Evolutionary conservation across 1,140 invertebrate genomes (phyloP).

Genomic region (Habropoda laboriosa): DNA sequence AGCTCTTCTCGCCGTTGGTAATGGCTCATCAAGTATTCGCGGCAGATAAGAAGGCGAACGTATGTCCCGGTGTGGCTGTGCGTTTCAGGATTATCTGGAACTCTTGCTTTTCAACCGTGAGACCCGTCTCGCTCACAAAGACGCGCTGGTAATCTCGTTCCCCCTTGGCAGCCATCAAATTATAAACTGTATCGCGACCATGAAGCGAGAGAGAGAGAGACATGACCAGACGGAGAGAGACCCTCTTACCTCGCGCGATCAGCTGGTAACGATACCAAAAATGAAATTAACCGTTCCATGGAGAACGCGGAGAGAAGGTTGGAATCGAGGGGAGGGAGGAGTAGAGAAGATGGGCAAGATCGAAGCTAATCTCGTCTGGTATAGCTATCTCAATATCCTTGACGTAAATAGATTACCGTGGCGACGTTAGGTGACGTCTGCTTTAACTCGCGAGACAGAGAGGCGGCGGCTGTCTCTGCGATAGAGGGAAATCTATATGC

Average conservation of each 20-base stretch:
- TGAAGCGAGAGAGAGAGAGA: not conserved
- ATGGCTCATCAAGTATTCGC: constrained; percentile 34
- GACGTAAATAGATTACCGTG: constrained; percentile 65
- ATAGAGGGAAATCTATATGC: constrained; percentile 35
- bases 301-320: no score
- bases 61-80: not conserved
- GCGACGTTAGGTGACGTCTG: constrained; percentile 56
- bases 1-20: not conserved
- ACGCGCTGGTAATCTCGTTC: constrained; percentile 35
- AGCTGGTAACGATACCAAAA: constrained; percentile 55
- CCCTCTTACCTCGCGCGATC: constrained; percentile 12
- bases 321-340: not conserved
- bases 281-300: constrained; percentile 61
- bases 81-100: constrained; percentile 27
- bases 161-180: constrained; percentile 46
- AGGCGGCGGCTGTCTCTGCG: constrained; percentile 2
- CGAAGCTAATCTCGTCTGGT: constrained; percentile 57
- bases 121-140: constrained; percentile 18
- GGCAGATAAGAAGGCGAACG: constrained; percentile 33
- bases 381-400: constrained; percentile 65
- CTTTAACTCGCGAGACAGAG: constrained; percentile 46
- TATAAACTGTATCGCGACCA: constrained; percentile 34
- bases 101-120: not conserved
- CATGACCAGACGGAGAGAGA: not conserved
- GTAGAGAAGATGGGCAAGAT: constrained; percentile 37